Evolutionary conservation across 1,140 invertebrate genomes (phyloP).

Genomic region (Ceratosolen solmsi): DNA sequence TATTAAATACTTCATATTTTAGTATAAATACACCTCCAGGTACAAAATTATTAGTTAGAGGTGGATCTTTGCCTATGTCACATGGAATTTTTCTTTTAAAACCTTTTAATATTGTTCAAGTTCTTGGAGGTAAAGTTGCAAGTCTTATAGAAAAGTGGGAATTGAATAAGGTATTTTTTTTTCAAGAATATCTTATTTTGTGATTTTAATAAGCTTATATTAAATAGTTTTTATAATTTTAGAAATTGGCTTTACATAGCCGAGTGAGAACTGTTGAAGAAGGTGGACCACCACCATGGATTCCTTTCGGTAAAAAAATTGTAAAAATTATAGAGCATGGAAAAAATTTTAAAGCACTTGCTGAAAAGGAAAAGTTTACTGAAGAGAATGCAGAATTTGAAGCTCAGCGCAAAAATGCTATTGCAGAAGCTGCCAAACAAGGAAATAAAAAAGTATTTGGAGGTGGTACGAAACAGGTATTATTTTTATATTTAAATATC

Average conservation of each 20-base stretch:
- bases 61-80: constrained; percentile 69
- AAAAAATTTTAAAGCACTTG: constrained; percentile 81
- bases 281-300: constrained; percentile 90
- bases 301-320: constrained; percentile 89
- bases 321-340: constrained; percentile 77
- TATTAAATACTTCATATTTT: constrained; percentile 40
- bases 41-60: constrained; percentile 70
- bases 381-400: constrained; percentile 88
- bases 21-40: constrained; percentile 72
- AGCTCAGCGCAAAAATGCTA: constrained; percentile 86
- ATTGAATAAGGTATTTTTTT: constrained; percentile 78
- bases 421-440: constrained; percentile 87
- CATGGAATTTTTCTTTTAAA: constrained; percentile 84
- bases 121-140: constrained; percentile 88
- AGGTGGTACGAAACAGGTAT: constrained; percentile 82
- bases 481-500: constrained; percentile 33
- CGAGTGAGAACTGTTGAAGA: constrained; percentile 77
- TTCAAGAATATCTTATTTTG: background rate
- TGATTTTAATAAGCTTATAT: background rate
- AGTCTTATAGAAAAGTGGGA: constrained; percentile 92
- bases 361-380: constrained; percentile 75
- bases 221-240: constrained; percentile 41
- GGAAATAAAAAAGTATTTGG: constrained; percentile 78
- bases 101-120: constrained; percentile 76
- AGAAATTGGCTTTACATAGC: constrained; percentile 83